phyloP scores from a whole-genome alignment of 1,140 invertebrate genomes.

The Alviniconcha marisindica region DNA sequence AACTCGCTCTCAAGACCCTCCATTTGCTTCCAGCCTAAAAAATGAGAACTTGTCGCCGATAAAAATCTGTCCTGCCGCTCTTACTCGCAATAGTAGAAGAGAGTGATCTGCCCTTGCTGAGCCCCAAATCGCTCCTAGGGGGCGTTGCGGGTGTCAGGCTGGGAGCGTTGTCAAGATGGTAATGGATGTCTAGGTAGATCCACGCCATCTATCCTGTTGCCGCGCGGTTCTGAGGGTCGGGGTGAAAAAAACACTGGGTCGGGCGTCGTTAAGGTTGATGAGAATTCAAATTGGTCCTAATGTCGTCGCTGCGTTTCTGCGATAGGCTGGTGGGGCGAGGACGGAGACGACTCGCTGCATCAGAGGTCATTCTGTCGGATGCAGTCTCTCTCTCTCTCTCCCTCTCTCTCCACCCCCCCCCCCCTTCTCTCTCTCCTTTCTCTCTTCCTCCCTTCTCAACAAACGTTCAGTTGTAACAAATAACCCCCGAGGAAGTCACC shows the following conservation, averaged over 20 bases:
- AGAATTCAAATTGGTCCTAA: not conserved
- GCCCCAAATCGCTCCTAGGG: constrained; percentile 25
- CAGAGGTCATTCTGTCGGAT: not conserved
- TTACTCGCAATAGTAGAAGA: not conserved
- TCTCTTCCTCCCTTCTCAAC: not conserved
- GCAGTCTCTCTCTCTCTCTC: not conserved
- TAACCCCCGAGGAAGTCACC: too few relatives aligned
- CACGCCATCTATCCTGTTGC: not conserved
- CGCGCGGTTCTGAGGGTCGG: too few relatives aligned
- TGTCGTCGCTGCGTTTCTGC: not conserved
- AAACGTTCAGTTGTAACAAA: too few relatives aligned
- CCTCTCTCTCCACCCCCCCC: not conserved
- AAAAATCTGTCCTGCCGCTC: constrained; percentile 31
- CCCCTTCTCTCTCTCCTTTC: not conserved
- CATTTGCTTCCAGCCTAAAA: constrained; percentile 36
- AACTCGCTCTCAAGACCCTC: not conserved
- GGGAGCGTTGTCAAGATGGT: constrained; percentile 30
- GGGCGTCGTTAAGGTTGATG: not conserved
- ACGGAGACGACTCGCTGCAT: too few relatives aligned
- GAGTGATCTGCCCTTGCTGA: constrained; percentile 28
- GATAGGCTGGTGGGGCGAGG: too few relatives aligned
- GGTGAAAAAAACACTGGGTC: not conserved
- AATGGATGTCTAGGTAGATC: constrained; percentile 35
- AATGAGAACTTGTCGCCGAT: constrained; percentile 37
- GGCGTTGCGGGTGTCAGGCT: constrained; percentile 7